Evolutionary conservation across 2,888 invertebrate genomes (phyloP).

Genomic region (Cephus pygmeus): DNA sequence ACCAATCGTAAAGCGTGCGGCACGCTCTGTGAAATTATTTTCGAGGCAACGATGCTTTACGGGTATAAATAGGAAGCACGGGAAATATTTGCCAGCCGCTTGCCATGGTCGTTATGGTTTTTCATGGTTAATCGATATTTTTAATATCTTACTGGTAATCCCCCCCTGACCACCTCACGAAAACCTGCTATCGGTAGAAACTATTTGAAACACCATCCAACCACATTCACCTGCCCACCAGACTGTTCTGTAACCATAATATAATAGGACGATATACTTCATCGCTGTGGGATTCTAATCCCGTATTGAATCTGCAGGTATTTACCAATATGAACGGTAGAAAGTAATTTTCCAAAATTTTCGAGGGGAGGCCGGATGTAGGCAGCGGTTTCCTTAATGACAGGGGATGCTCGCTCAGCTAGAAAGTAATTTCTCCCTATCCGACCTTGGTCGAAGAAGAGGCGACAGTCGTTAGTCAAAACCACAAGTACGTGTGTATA

Average conservation of each 20-base stretch:
- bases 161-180: not conserved
- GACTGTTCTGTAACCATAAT: not conserved
- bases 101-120: not conserved
- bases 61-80: not conserved
- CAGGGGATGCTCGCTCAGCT: constrained; percentile 18
- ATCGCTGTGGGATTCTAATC: not conserved
- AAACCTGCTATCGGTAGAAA: not conserved
- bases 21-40: not conserved
- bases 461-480: not conserved
- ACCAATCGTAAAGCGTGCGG: not conserved
- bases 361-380: constrained; percentile 18
- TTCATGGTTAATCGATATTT: not conserved
- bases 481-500: not conserved
- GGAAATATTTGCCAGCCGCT: not conserved
- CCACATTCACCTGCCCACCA: not conserved
- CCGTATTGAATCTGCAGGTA: not conserved
- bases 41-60: not conserved
- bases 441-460: constrained; percentile 10
- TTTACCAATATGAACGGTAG: not conserved
- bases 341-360: not conserved
- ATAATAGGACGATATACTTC: not conserved
- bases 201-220: not conserved
- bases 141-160: not conserved
- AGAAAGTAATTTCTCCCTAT: constrained; percentile 6
- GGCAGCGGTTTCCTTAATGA: constrained; percentile 20